Evolutionary conservation across 2,888 invertebrate genomes (phyloP), one percentile per base, ranked within the genome.

Genomic region (Malthinus flaveolus): DNA sequence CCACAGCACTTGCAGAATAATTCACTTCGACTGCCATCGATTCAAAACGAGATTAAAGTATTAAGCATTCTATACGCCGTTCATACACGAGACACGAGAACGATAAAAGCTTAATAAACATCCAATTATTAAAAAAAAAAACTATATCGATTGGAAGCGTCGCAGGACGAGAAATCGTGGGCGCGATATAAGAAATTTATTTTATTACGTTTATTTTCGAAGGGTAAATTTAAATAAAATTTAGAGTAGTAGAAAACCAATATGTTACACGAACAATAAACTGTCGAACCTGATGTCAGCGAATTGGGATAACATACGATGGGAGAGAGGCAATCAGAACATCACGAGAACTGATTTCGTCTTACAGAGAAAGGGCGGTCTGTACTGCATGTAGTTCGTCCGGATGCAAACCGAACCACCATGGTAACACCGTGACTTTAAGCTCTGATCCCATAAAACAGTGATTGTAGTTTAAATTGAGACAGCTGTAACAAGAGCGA

Each of bases 311-410:
- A 77, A 76, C 76, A 77, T 74, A 76, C 73, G 76, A 75, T 67
- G 68, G 71, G 68, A 71, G 70, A 65, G 73, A 72, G 74, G 75
- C 75, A 77, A 77, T 77, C 76, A 76, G 74, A 71, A 69, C 66
- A 68, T 66, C 65, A 65, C 58, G 59, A 59, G 66, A 69, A 74
- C 73, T 71, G 77, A 76, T 78, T 77, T 73, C 76, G 71, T 77
- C 78, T 77, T 77, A 79, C 79, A 79, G 75, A 67, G 73, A 79
- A 79, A 76, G 74, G 79, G 79, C 78, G 79, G 76, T 73, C 65
- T 70, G 66, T 73, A 66, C 71, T 71, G 68, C 75, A 67, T 60
- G 60, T 60, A 68, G 71, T 68, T 66, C 72, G 71, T 70, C 66
- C 69, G 71, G 70, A 70, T 63, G 62, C 57, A 51, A 60, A 54